phyloP scores from a whole-genome alignment of 2,888 invertebrate species.

The Eilema depressum region DNA sequence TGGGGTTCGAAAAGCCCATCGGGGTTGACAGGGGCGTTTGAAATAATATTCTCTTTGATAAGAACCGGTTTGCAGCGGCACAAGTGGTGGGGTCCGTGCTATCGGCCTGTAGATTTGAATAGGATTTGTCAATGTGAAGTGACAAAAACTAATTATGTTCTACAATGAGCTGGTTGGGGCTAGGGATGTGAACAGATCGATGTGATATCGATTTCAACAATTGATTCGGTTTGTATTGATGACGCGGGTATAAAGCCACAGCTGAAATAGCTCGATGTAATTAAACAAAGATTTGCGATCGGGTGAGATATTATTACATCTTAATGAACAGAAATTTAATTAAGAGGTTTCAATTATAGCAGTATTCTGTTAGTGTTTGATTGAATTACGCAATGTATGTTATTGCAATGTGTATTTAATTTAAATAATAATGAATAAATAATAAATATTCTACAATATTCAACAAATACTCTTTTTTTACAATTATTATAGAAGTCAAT shows the following conservation, averaged over 20 bases:
- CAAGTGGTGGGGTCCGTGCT: slow-evolving; percentile 78
- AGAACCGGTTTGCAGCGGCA: slow-evolving; percentile 76
- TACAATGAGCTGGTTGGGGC: slow-evolving; percentile 76
- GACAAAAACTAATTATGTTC: slow-evolving; percentile 86
- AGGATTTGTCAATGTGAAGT: slow-evolving; percentile 85
- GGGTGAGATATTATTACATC: slow-evolving; percentile 11
- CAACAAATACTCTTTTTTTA: neutral
- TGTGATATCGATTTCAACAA: slow-evolving; percentile 67
- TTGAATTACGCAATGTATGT: too few species aligned
- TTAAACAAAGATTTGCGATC: slow-evolving; percentile 20
- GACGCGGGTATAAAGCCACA: slow-evolving; percentile 36
- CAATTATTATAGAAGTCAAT: neutral
- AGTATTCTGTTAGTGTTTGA: neutral
- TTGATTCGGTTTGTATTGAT: slow-evolving; percentile 46
- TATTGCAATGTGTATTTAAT: too few species aligned
- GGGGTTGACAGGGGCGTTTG: slow-evolving; percentile 86
- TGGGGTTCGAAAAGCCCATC: slow-evolving; percentile 84
- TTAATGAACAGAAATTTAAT: slow-evolving; percentile 6
- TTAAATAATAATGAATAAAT: too few species aligned
- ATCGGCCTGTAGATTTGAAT: slow-evolving; percentile 71
- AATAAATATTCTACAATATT: too few species aligned
- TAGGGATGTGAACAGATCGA: slow-evolving; percentile 64
- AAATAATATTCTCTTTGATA: slow-evolving; percentile 87
- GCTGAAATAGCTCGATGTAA: slow-evolving; percentile 31
- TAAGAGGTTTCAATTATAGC: slow-evolving; percentile 3